A percentile compares a stretch with the other conserved stretches of the same genome.
Conservation (phyloP, 1,140 invertebrate genomes). For the Cyclina sinensis region DNA sequence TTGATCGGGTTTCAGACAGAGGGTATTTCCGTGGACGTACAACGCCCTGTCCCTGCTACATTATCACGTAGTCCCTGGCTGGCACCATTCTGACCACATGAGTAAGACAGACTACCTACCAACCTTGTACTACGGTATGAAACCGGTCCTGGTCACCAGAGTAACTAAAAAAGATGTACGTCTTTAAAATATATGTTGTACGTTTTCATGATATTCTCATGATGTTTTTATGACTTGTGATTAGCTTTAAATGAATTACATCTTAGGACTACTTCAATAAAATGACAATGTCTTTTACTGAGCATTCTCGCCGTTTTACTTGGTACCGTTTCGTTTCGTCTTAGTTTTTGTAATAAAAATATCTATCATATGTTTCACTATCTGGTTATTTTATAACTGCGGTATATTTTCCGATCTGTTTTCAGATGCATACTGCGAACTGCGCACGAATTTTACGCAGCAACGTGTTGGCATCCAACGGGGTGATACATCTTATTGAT, state of each 20-base stretch:
- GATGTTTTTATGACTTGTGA: too few species aligned
- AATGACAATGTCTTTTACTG: too few species aligned
- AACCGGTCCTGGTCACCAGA: constrained; percentile 49
- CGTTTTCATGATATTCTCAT: too few species aligned
- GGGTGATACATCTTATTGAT: constrained; percentile 65
- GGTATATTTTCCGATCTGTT: not conserved
- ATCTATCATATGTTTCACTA: too few species aligned
- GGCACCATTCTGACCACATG: constrained; percentile 59
- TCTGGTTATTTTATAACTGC: too few species aligned
- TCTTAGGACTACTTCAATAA: too few species aligned
- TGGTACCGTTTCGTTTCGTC: too few species aligned
- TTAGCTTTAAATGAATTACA: too few species aligned
- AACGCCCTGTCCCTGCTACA: constrained; percentile 59
- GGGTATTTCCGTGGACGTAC: constrained; percentile 67
- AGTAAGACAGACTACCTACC: constrained; percentile 19
- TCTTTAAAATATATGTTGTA: too few species aligned
- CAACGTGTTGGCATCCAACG: constrained; percentile 61
- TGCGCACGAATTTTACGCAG: constrained; percentile 44
- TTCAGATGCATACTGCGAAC: constrained; percentile 63
- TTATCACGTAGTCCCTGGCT: constrained; percentile 61
- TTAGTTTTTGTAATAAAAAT: too few species aligned
- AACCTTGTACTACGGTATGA: constrained; percentile 58
- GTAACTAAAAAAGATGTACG: constrained; percentile 56
- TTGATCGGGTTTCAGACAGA: constrained; percentile 39
- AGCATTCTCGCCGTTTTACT: too few species aligned